phyloP scores from a whole-genome alignment of 2,888 invertebrate genomes.

The Halocaridina rubra region DNA sequence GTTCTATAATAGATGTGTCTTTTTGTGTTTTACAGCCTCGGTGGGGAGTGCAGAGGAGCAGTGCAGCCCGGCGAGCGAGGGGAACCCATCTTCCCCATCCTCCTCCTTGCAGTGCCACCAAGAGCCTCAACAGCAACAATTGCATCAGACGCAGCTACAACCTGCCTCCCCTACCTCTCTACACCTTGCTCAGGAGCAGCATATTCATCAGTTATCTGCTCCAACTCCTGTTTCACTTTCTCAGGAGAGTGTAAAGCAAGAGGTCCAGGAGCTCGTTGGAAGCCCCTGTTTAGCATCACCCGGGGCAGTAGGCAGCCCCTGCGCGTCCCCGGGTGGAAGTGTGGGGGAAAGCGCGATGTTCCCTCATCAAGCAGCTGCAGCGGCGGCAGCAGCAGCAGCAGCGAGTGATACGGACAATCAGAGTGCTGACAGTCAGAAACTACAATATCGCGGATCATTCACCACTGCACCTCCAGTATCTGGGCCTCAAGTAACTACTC shows the following conservation, averaged over 20 bases:
- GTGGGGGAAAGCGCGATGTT: constrained; percentile 73
- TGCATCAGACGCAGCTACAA: neutral
- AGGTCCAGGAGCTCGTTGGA: constrained; percentile 41
- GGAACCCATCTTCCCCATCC: constrained; percentile 40
- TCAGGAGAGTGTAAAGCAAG: constrained; percentile 50
- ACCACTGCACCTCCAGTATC: constrained; percentile 75
- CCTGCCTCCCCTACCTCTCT: neutral
- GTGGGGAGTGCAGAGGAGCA: constrained; percentile 49
- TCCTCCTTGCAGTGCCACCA: constrained; percentile 31
- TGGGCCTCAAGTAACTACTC: constrained; percentile 71
- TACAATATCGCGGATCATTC: constrained; percentile 78
- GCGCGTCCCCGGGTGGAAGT: constrained; percentile 63
- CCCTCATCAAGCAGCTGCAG: constrained; percentile 62
- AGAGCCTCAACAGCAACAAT: neutral
- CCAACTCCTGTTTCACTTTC: constrained; percentile 33
- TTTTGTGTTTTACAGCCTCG: constrained; percentile 45
- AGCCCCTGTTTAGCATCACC: constrained; percentile 40
- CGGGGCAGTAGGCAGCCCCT: constrained; percentile 40
- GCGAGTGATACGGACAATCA: constrained; percentile 39
- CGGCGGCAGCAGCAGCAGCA: constrained; percentile 48
- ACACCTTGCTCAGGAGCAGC: neutral
- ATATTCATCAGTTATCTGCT: constrained; percentile 22
- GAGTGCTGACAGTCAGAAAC: constrained; percentile 66
- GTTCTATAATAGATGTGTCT: neutral
- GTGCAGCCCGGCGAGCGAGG: constrained; percentile 47